Percentiles rank a stretch among this genome's conserved stretches.
phyloP scores from a whole-genome alignment of 2,797 vertebrate genomes.

The Prunella strophiata region DNA sequence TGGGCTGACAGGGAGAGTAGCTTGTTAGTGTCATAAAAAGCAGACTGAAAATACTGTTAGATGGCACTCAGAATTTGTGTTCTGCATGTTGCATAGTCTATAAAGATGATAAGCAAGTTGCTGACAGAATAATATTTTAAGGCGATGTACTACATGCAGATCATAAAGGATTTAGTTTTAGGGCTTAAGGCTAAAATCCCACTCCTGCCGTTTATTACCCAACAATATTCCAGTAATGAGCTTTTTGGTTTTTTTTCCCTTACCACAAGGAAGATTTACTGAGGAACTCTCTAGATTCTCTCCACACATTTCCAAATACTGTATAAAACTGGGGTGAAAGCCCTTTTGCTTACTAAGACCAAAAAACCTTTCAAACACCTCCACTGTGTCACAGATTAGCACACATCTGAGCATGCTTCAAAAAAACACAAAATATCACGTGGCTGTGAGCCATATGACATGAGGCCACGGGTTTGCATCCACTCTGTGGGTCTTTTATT shows the following conservation, averaged over 20 bases:
- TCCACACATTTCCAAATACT: conserved; percentile 63
- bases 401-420: not conserved
- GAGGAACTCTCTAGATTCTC: conserved; percentile 70
- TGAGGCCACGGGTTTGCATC: not conserved
- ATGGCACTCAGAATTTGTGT: conserved; percentile 61
- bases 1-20: conserved; percentile 13
- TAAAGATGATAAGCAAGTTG: conserved; percentile 74
- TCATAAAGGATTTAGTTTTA: conserved; percentile 75
- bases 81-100: conserved; percentile 58
- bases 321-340: conserved; percentile 4
- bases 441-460: conserved; percentile 27
- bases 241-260: conserved; percentile 47
- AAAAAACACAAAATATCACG: not conserved
- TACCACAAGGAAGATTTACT: conserved; percentile 69
- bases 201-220: conserved; percentile 69
- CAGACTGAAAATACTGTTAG: conserved; percentile 36
- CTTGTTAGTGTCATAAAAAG: not conserved
- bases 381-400: not conserved
- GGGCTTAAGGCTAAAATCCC: conserved; percentile 72
- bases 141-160: conserved; percentile 70
- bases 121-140: conserved; percentile 74
- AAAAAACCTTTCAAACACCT: conserved; percentile 43
- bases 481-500: not conserved
- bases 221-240: conserved; percentile 70
- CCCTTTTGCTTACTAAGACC: conserved; percentile 35